Evolutionary conservation across 2,888 invertebrate genomes (phyloP), one percentile per base, ranked within the genome.

Genomic region (Nematopogon swammerdamellus): DNA sequence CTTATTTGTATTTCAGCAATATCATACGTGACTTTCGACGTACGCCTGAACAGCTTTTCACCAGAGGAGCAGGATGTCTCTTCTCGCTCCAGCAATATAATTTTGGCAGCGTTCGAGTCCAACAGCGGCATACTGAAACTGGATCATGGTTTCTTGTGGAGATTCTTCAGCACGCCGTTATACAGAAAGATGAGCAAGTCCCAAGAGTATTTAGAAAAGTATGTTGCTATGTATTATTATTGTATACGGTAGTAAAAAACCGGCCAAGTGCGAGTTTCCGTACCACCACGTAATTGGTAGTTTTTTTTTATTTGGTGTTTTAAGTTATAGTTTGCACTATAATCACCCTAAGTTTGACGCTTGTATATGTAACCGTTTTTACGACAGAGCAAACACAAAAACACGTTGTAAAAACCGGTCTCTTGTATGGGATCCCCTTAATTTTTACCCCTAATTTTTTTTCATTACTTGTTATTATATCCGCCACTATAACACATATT

Each of bases 71-170:
- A 85, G 59, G 57, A 70, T 17, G 58, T 70, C 0, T 58, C 81
- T 42, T 91, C 92, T 0, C 74, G 82, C 49, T 86, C 88, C 29
- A 85, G 86, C 2, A 84, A 73, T 59, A 70, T 91, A 2, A 90
- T 94, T 55, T 63, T 82, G 20, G 86, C 92, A 1, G 89, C 93
- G 0, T 84, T 88, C 53, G 79, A 79, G 1, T 87, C 91, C 3
- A 94, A 93, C 60, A 82, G 85, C 56, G 85, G 83, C 42, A 85
- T 87, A 45, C 72, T 88, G 59, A 82, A 81, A 60, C 81, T 88
- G 2, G 91, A 91, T 59, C 87, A 87, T 63, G 87, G 88, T 1
- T 81, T 85, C 53, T 62, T 90, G 2, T 94, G 93, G 91, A 83
- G 80, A 51, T 75, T 80, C 54, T 84, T 89, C 54, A 81, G 85